Percentiles rank a stretch among this genome's conserved stretches.
These are phyloP conservation scores for Girardinus metallicus DNA, from an alignment of 2,797 vertebrate species.

Conservation along the genomic window DNA sequence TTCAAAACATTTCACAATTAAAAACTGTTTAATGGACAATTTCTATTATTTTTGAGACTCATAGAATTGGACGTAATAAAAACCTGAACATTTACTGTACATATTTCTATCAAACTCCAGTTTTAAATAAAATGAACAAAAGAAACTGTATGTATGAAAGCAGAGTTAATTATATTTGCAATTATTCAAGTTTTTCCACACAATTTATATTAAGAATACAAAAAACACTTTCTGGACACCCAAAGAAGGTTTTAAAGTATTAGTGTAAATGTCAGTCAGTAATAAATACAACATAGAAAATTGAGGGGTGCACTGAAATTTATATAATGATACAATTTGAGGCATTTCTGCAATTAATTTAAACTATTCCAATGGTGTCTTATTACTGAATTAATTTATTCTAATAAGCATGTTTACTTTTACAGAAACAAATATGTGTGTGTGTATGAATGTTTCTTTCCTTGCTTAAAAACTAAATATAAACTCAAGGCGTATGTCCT, in stretches of 20 bases:
- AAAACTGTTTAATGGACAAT: slow-evolving; percentile 1
- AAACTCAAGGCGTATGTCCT: neutral
- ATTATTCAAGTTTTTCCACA: neutral
- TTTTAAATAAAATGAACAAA: neutral
- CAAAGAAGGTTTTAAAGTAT: neutral
- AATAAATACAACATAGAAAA: slow-evolving; percentile 18
- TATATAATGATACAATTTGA: slow-evolving; percentile 17
- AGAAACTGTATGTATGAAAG: neutral
- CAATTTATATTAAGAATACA: neutral
- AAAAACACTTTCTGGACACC: neutral
- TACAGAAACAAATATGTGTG: neutral
- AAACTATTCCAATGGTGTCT: neutral
- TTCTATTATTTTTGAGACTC: neutral
- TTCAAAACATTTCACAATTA: slow-evolving; percentile 44
- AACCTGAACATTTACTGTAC: neutral
- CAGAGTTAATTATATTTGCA: neutral
- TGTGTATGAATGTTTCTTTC: neutral
- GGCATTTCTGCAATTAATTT: neutral
- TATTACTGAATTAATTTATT: neutral
- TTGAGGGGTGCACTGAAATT: slow-evolving; percentile 12
- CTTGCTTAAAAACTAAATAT: neutral
- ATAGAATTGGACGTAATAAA: neutral
- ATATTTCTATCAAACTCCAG: neutral
- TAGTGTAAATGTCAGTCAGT: neutral
- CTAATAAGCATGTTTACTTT: neutral